Percentiles rank a stretch among this genome's conserved stretches.
Evolutionary conservation across 2,113 vertebrate species (phyloP).

Genomic region (Lota lota): DNA sequence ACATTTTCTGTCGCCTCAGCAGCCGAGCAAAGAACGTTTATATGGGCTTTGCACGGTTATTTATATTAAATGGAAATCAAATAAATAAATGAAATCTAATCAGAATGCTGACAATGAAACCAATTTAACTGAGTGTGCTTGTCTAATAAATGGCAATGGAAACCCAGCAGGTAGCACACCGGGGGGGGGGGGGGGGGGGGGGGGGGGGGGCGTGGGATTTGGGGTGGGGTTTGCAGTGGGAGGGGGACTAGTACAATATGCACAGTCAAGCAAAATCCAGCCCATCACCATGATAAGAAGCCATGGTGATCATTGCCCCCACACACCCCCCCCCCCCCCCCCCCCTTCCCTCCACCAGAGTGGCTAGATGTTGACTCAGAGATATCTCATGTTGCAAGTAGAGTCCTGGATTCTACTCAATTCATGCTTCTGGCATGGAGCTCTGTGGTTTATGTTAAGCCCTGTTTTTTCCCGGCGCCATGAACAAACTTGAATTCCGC

Average conservation of each 20-base stretch:
- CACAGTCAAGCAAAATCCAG: conserved; percentile 36
- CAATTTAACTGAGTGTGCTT: conserved; percentile 26
- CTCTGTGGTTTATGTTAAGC: conserved; percentile 16
- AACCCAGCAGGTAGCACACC: conserved; percentile 33
- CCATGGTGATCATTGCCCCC: no score
- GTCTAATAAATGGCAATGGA: conserved; percentile 34
- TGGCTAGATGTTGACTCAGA: conserved; percentile 47
- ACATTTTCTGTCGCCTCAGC: no score
- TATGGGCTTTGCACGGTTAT: conserved; percentile 9
- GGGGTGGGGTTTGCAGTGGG: conserved; percentile 16
- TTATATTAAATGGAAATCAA: conserved; percentile 22
- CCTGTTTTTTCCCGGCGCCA: background rate
- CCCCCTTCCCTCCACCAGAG: background rate
- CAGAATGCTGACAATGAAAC: conserved; percentile 26
- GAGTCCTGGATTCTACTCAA: conserved; percentile 25
- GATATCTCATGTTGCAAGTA: conserved; percentile 31
- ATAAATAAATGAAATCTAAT: conserved; percentile 11
- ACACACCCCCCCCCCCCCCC: background rate
- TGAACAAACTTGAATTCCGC: no score
- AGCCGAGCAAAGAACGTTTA: background rate
- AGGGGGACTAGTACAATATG: conserved; percentile 21
- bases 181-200: background rate
- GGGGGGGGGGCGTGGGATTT: background rate
- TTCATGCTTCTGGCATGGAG: conserved; percentile 9
- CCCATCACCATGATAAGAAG: conserved; percentile 48